Percentiles rank a stretch among this genome's conserved stretches.
Conservation (phyloP, 2,888 invertebrate genomes). For the Drosophila formosana region DNA sequence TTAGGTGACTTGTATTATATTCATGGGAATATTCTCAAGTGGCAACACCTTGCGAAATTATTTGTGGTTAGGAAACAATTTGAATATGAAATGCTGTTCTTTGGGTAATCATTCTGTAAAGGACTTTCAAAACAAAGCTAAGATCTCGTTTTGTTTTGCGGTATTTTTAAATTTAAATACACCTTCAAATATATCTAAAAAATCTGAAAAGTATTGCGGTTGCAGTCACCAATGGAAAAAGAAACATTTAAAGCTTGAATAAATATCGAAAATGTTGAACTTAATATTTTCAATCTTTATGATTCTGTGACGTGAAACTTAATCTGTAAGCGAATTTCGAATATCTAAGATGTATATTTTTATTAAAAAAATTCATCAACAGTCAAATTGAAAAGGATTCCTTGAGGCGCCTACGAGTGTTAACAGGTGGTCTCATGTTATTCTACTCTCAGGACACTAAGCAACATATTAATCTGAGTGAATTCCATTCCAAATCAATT, state of each 20-base stretch:
- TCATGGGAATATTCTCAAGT: slow-evolving; percentile 57
- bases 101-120: background rate
- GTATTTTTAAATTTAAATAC: too few relatives aligned
- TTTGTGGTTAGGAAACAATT: slow-evolving; percentile 37
- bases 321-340: background rate
- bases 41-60: slow-evolving; percentile 21
- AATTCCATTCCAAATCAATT: slow-evolving; percentile 50
- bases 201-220: too few relatives aligned
- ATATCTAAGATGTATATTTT: background rate
- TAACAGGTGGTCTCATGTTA: slow-evolving; percentile 4
- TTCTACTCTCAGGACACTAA: background rate
- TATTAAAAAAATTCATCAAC: background rate
- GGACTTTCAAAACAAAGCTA: too few relatives aligned
- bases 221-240: too few relatives aligned
- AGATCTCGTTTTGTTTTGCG: too few relatives aligned
- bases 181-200: too few relatives aligned
- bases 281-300: too few relatives aligned
- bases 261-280: too few relatives aligned
- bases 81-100: slow-evolving; percentile 44
- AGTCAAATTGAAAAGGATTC: background rate
- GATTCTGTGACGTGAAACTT: slow-evolving; percentile 24
- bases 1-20: background rate
- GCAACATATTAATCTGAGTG: slow-evolving; percentile 31
- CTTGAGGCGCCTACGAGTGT: slow-evolving; percentile 2
- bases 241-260: too few relatives aligned